Evolutionary conservation across 2,888 invertebrate species (phyloP), one percentile per base, ranked within the genome.

Genomic region (Drosophila meridionalis): DNA sequence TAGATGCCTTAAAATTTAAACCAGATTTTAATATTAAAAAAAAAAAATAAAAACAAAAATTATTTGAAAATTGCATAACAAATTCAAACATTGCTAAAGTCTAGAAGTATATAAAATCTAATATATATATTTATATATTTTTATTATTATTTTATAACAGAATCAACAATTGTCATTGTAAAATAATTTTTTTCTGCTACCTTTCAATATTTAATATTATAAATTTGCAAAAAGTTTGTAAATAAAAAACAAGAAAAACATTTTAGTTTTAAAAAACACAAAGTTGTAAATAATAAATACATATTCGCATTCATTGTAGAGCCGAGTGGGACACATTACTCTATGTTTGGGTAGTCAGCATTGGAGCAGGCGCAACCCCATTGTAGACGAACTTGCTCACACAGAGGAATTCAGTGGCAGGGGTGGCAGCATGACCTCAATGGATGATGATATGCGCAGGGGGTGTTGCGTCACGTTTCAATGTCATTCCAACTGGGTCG

Each of bases 381-480:
- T 52, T 45, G 45, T 2, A 50, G 65, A 69, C 52, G 45, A 58
- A 60, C 53, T 61, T 34, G 52, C 28, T 38, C 42, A 53, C 38
- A 63, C 5, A 3, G 32, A 52, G n/a, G 47, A 38, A 66, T 68
- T 61, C 52, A 56, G 30, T 34, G 12, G 30, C 32, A 38, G 48
- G 73, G 77, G 68, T 80, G 59, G 47, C 80, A 79, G 76, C 77
- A 77, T 82, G 83, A 80, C 73, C 80, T 85, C 73, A 87, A 63
- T 50, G 42, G 36, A 50, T 62, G 73, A 52, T 57, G 66, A 58
- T 30, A 47, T 56, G 57, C 14, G 52, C 26, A 34, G 62, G 73
- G 74, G 71, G 42, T 56, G 76, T 82, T 77, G 83, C 88, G 88
- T 84, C 83, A 84, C 66, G 74, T 82, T 80, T 82, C 82, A 83